Evolutionary conservation across 2,888 invertebrate genomes (phyloP).

Genomic region (Invenusta paracnida): DNA sequence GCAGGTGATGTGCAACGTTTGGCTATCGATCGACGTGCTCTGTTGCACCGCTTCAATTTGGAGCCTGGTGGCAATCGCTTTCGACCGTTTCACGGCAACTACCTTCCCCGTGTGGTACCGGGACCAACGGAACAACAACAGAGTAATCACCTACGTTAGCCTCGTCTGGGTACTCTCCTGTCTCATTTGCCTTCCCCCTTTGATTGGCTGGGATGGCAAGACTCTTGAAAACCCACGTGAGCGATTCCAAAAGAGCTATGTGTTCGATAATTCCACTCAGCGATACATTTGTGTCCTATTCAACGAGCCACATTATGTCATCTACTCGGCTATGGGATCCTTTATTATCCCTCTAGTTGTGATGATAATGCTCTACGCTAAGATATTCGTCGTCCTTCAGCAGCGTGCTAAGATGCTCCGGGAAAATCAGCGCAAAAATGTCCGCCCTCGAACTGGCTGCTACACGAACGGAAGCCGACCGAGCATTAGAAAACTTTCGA

Average conservation of each 20-base stretch:
- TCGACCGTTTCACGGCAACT: conserved; percentile 60
- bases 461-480: background rate
- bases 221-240: conserved; percentile 20
- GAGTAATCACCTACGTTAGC: conserved; percentile 54
- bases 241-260: conserved; percentile 39
- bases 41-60: conserved; percentile 61
- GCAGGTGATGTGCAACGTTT: conserved; percentile 53
- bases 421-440: background rate
- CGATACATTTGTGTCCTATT: conserved; percentile 57
- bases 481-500: background rate
- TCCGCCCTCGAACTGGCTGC: background rate
- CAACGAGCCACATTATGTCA: conserved; percentile 56
- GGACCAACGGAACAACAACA: conserved; percentile 54
- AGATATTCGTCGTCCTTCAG: conserved; percentile 57
- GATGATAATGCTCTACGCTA: conserved; percentile 57
- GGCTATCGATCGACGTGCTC: conserved; percentile 58
- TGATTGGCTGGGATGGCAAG: conserved; percentile 53
- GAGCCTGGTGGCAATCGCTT: conserved; percentile 59
- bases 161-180: conserved; percentile 60
- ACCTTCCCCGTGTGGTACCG: conserved; percentile 60
- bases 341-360: conserved; percentile 58
- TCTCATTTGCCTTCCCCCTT: conserved; percentile 57
- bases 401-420: conserved; percentile 51
- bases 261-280: conserved; percentile 46
- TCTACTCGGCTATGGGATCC: conserved; percentile 59